phyloP scores from a whole-genome alignment of 2,888 invertebrate genomes.

The Sussaba pulchella region DNA sequence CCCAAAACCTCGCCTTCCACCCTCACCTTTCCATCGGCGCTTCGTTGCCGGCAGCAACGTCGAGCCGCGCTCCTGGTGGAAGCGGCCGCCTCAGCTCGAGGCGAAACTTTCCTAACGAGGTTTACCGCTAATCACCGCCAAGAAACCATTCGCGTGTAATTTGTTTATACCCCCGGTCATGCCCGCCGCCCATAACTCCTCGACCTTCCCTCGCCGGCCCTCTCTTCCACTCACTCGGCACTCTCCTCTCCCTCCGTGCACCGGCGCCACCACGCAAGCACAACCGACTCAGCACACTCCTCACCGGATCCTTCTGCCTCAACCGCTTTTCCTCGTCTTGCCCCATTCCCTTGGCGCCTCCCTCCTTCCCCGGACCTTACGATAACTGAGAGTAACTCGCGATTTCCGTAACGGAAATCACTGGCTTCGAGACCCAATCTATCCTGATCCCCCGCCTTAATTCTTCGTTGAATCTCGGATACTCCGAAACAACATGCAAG shows the following conservation, averaged over 20 bases:
- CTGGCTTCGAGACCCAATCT: conserved; percentile 51
- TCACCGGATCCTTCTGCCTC: conserved; percentile 37
- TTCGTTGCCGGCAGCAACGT: conserved; percentile 44
- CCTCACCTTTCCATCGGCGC: conserved; percentile 38
- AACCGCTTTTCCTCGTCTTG: conserved; percentile 31
- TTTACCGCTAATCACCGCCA: conserved; percentile 81
- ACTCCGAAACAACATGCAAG: conserved; percentile 34
- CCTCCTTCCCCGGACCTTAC: conserved; percentile 26
- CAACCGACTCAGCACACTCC: conserved; percentile 53
- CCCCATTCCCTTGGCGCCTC: conserved; percentile 26
- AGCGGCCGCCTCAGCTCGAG: conserved; percentile 53
- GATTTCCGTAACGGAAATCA: conserved; percentile 69
- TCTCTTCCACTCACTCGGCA: conserved; percentile 45
- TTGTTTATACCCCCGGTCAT: conserved; percentile 81
- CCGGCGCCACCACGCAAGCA: conserved; percentile 49
- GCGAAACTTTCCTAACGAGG: conserved; percentile 80
- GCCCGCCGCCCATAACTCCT: conserved; percentile 76
- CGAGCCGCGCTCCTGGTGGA: conserved; percentile 55
- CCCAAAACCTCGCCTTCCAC: conserved; percentile 23
- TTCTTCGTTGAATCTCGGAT: conserved; percentile 23
- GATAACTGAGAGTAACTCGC: conserved; percentile 61
- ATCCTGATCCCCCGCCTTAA: conserved; percentile 30
- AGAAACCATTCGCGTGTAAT: conserved; percentile 82
- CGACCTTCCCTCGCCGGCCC: conserved; percentile 50
- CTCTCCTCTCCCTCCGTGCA: conserved; percentile 21